A percentile compares a stretch with the other conserved stretches of the same genome.
Conservation (phyloP, 2,797 vertebrate genomes). For the Gymnoscopelus braueri region DNA sequence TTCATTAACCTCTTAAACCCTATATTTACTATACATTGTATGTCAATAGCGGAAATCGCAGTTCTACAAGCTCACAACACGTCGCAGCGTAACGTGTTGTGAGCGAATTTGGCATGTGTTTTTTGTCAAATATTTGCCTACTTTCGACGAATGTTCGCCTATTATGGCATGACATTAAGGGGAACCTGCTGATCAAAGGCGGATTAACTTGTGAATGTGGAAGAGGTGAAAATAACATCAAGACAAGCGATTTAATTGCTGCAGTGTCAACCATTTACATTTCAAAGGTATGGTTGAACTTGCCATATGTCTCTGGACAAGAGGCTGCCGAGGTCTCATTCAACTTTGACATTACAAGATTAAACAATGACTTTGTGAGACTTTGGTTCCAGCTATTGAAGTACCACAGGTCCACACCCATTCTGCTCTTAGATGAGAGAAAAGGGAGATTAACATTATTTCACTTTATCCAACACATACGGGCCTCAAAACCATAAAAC, state of each 20-base stretch:
- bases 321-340: conserved; percentile 59
- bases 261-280: conserved; percentile 41
- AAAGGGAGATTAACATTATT: conserved; percentile 80
- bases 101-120: too few species aligned
- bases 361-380: conserved; percentile 66
- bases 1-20: not conserved
- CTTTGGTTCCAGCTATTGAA: conserved; percentile 67
- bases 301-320: conserved; percentile 50
- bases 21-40: too few species aligned
- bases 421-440: conserved; percentile 65
- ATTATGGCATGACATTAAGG: too few species aligned
- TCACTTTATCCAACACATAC: conserved; percentile 74
- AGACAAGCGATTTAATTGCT: conserved; percentile 31
- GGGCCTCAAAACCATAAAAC: conserved; percentile 79
- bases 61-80: too few species aligned
- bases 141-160: too few species aligned
- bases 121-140: too few species aligned
- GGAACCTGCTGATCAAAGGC: not conserved
- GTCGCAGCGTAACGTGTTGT: too few species aligned
- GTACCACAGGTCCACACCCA: conserved; percentile 68
- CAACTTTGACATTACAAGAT: conserved; percentile 61
- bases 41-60: too few species aligned
- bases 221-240: conserved; percentile 30
- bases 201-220: not conserved
- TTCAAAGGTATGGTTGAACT: conserved; percentile 38